Percentiles rank a stretch among this genome's conserved stretches.
These are phyloP conservation scores for Notospermus geniculatus DNA, from an alignment of 1,140 invertebrate genomes.

Conservation along the genomic window DNA sequence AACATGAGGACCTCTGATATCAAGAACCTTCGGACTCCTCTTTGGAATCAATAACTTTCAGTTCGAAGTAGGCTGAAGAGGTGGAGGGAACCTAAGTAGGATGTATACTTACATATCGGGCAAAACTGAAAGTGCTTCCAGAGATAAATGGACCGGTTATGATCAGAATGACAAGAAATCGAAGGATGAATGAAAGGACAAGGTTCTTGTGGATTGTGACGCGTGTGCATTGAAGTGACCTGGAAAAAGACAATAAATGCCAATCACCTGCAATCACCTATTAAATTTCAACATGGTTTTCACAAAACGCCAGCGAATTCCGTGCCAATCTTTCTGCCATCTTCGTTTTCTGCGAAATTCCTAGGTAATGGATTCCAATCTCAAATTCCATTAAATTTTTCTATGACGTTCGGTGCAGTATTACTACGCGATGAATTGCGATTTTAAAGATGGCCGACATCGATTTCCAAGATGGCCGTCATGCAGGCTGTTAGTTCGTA, in stretches of 20 bases:
- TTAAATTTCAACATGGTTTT: not conserved
- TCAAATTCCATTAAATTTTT: too few species aligned
- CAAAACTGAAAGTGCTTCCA: not conserved
- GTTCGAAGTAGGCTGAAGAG: too few species aligned
- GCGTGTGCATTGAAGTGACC: constrained; percentile 79
- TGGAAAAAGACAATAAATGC: constrained; percentile 35
- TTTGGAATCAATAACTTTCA: too few species aligned
- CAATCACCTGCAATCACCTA: not conserved
- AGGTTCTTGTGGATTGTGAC: constrained; percentile 64
- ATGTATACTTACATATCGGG: not conserved
- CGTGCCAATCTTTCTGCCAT: not conserved
- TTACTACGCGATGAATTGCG: too few species aligned
- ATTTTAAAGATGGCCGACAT: too few species aligned
- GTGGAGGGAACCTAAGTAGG: not conserved
- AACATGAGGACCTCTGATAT: too few species aligned
- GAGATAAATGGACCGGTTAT: constrained; percentile 40
- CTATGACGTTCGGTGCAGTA: too few species aligned
- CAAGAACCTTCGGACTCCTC: too few species aligned
- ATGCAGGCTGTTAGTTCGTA: too few species aligned
- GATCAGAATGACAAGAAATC: constrained; percentile 41
- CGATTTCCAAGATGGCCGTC: too few species aligned
- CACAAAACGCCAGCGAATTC: not conserved
- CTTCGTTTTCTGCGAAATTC: not conserved
- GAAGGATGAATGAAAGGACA: constrained; percentile 57
- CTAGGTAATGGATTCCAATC: too few species aligned